Percentiles rank a stretch among this genome's conserved stretches.
These are phyloP conservation scores for Poecilia gillii DNA, from an alignment of 2,797 vertebrate genomes.

Conservation along the genomic window DNA sequence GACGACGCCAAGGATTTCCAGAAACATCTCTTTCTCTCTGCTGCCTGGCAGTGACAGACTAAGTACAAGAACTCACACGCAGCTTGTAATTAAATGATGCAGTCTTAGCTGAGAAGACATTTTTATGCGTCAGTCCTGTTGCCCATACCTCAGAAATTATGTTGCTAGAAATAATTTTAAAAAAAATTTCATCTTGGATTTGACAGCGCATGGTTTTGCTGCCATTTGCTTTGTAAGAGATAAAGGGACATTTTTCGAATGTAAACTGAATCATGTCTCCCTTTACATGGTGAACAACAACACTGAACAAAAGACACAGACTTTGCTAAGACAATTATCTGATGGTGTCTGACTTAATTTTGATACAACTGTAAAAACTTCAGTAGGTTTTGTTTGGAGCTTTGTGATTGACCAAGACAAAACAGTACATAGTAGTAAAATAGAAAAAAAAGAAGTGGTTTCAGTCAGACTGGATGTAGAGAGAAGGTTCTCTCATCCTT, in stretches of 20 bases:
- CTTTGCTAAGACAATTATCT: not conserved
- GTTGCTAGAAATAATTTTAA: not conserved
- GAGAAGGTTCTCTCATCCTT: not conserved
- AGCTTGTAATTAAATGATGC: constrained; percentile 23
- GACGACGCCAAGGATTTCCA: not conserved
- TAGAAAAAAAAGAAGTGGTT: not conserved
- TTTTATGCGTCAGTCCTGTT: constrained; percentile 20
- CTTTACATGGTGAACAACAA: not conserved
- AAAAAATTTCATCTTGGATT: not conserved
- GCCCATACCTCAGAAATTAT: constrained; percentile 30
- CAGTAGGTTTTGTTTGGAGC: not conserved
- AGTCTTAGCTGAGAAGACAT: constrained; percentile 20
- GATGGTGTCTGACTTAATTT: not conserved
- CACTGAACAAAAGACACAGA: not conserved
- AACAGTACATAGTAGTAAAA: not conserved
- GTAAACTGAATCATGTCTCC: not conserved
- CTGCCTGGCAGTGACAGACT: constrained; percentile 31
- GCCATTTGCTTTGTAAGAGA: not conserved
- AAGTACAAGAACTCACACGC: constrained; percentile 37
- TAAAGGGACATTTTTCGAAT: constrained; percentile 2
- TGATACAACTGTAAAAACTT: not conserved
- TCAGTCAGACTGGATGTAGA: not conserved
- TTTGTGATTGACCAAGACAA: not conserved
- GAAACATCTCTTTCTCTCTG: constrained; percentile 12
- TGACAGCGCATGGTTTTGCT: constrained; percentile 1